Evolutionary conservation across 2,797 vertebrate genomes (phyloP).

Genomic region (Chrysocyon brachyurus): DNA sequence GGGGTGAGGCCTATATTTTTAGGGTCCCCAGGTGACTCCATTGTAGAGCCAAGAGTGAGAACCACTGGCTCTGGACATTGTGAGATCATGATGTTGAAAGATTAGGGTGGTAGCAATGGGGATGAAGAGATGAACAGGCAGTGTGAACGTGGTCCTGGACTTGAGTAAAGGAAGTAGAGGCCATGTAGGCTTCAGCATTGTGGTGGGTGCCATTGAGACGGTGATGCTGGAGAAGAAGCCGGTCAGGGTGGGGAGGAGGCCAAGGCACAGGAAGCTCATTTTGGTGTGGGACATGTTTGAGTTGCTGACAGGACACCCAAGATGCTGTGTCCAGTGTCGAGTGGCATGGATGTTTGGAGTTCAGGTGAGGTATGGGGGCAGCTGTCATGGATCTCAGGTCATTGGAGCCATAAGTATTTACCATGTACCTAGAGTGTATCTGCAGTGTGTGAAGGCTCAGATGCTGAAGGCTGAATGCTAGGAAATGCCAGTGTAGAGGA

Average conservation of each 20-base stretch:
- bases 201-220: accelerated
- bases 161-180: background rate
- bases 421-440: accelerated
- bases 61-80: background rate
- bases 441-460: background rate
- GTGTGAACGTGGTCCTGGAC: accelerated
- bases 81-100: background rate
- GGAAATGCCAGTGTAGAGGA: background rate
- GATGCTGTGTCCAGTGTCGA: accelerated
- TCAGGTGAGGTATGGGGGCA: background rate
- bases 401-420: background rate
- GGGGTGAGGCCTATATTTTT: background rate
- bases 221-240: background rate
- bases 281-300: background rate
- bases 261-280: background rate
- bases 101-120: accelerated
- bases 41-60: background rate
- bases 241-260: background rate
- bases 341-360: accelerated
- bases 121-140: background rate
- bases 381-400: accelerated
- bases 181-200: accelerated
- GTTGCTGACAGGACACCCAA: background rate
- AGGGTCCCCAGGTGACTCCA: background rate
- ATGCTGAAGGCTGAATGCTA: background rate